phyloP scores from a whole-genome alignment of 2,113 vertebrate genomes.

The Tragelaphus buxtoni region DNA sequence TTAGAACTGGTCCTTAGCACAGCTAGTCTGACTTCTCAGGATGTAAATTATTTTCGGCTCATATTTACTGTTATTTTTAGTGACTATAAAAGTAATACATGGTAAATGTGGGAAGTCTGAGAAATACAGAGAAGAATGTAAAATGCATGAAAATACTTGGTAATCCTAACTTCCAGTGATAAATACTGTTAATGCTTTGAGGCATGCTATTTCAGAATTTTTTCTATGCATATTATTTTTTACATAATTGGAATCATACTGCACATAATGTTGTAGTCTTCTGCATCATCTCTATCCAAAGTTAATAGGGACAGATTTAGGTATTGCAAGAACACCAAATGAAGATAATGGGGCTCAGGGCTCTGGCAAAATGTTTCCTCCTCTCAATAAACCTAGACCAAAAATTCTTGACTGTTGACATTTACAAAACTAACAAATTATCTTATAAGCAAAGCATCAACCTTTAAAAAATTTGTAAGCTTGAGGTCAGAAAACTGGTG shows the following conservation, averaged over 20 bases:
- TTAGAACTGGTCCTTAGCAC: neutral
- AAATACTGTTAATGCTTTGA: neutral
- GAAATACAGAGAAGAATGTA: neutral
- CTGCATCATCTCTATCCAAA: neutral
- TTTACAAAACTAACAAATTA: constrained; percentile 60
- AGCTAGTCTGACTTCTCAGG: neutral
- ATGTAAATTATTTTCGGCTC: neutral
- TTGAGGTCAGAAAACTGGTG: constrained; percentile 35
- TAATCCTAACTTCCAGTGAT: neutral
- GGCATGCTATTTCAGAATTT: neutral
- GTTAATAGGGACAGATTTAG: neutral
- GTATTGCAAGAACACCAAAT: neutral
- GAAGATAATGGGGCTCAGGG: neutral
- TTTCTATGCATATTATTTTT: neutral
- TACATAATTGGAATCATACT: neutral
- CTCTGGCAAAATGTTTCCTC: constrained; percentile 26
- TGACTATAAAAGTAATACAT: neutral
- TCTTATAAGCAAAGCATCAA: constrained; percentile 48
- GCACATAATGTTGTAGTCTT: neutral
- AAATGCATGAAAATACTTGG: constrained; percentile 16
- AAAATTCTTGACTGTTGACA: constrained; percentile 38
- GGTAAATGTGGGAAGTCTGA: neutral
- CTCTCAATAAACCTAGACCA: constrained; percentile 41
- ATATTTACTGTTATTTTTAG: neutral
- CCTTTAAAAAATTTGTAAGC: constrained; percentile 33